A percentile compares a stretch with the other conserved stretches of the same genome.
phyloP scores from a whole-genome alignment of 2,888 invertebrate species.

The Caenorhabditis sp. region DNA sequence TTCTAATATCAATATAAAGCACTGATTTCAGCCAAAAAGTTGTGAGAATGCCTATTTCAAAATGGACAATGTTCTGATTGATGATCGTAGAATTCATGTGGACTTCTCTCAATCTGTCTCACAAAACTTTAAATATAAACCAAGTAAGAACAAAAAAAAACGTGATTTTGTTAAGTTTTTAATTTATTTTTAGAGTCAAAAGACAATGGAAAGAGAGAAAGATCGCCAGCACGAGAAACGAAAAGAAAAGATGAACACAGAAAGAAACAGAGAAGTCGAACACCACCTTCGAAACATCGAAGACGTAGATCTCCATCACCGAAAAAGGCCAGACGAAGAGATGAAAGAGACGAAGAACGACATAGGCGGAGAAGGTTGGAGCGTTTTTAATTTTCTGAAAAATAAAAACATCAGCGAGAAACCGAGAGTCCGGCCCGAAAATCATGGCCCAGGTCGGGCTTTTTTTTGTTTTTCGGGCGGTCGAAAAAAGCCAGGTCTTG shows the following conservation, averaged over 20 bases:
- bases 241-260: constrained; percentile 8
- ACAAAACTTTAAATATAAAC: constrained; percentile 74
- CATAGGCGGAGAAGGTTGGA: not conserved
- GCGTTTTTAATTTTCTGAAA: not conserved
- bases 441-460: too few relatives aligned
- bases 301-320: constrained; percentile 27
- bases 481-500: too few relatives aligned
- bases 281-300: constrained; percentile 15
- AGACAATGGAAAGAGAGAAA: not conserved
- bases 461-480: too few relatives aligned
- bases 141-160: constrained; percentile 17
- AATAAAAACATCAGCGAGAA: not conserved
- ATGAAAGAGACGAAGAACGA: constrained; percentile 17
- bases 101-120: constrained; percentile 99
- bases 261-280: constrained; percentile 12
- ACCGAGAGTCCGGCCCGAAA: too few relatives aligned
- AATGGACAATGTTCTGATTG: constrained; percentile 99
- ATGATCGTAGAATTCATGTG: constrained; percentile 96
- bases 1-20: not conserved
- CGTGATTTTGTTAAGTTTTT: not conserved
- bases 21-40: constrained; percentile 71
- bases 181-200: not conserved
- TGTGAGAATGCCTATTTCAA: constrained; percentile 99
- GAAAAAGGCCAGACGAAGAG: constrained; percentile 13
- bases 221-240: not conserved